Conservation (phyloP, 2,888 invertebrate genomes). For the Pristionchus mayeri region DNA sequence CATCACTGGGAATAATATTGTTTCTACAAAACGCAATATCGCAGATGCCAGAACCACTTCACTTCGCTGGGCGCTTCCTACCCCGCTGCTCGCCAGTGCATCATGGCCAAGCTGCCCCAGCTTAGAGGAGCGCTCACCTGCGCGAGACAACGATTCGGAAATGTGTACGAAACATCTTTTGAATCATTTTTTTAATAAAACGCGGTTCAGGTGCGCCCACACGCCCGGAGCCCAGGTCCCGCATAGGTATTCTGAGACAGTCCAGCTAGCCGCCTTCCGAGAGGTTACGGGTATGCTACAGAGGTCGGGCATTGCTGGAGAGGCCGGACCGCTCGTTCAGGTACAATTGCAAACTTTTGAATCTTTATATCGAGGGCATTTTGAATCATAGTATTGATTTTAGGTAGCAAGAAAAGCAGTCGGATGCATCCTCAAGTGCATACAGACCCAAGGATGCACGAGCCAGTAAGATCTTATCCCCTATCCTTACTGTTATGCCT, state of each 20-base stretch:
- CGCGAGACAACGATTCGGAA: neutral
- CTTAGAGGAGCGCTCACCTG: constrained; percentile 1
- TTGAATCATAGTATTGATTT: neutral
- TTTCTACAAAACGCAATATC: neutral
- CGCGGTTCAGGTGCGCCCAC: constrained; percentile 2
- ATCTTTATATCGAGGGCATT: neutral
- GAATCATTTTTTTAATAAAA: neutral
- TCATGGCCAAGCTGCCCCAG: neutral
- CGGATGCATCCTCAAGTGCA: constrained; percentile 47
- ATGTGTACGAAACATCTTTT: constrained; percentile 18
- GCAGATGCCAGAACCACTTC: constrained; percentile 47
- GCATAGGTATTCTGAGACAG: constrained; percentile 34
- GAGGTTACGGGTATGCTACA: constrained; percentile 23
- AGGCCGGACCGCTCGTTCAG: constrained; percentile 38
- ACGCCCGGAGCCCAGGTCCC: constrained; percentile 25
- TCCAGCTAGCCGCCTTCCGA: constrained; percentile 48
- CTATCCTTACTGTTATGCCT: neutral
- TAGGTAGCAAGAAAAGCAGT: constrained; percentile 29
- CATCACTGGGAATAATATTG: neutral
- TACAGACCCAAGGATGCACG: neutral
- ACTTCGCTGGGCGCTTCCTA: constrained; percentile 39
- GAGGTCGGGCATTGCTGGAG: constrained; percentile 5
- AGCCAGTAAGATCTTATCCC: neutral
- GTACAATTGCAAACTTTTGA: no score
- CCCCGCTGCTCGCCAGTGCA: constrained; percentile 29